Evolutionary conservation across 2,888 invertebrate species (phyloP).

Genomic region (Omphaloscelis lunosa): DNA sequence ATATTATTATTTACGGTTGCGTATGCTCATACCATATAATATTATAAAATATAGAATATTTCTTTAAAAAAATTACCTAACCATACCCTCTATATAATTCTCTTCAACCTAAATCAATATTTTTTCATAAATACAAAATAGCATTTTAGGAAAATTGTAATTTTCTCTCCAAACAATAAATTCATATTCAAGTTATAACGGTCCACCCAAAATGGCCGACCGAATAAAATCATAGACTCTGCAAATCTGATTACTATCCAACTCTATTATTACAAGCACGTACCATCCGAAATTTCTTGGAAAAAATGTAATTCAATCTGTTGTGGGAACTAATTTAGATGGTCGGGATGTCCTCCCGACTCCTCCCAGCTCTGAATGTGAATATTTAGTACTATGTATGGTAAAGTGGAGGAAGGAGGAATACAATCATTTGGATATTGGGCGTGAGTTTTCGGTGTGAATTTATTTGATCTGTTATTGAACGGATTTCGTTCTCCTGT

Average conservation of each 20-base stretch:
- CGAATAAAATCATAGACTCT: conserved; percentile 44
- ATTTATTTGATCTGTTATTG: background rate
- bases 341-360: conserved; percentile 26
- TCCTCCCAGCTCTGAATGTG: background rate
- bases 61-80: no score
- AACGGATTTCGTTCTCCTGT: background rate
- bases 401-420: background rate
- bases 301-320: conserved; percentile 72
- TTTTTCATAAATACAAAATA: no score
- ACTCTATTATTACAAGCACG: conserved; percentile 64
- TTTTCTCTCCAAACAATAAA: background rate
- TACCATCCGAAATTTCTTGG: conserved; percentile 59
- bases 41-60: no score
- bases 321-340: conserved; percentile 63
- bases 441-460: background rate
- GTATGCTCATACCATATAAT: background rate
- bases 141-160: background rate
- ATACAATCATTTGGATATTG: background rate
- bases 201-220: conserved; percentile 12
- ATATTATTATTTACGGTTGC: background rate
- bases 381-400: conserved; percentile 53
- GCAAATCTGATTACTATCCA: conserved; percentile 42
- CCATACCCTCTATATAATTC: no score
- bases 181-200: background rate
- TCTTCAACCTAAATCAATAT: no score